These are phyloP conservation scores for Alces alces DNA, from an alignment of 2,113 vertebrate species.

Conservation along the genomic window DNA sequence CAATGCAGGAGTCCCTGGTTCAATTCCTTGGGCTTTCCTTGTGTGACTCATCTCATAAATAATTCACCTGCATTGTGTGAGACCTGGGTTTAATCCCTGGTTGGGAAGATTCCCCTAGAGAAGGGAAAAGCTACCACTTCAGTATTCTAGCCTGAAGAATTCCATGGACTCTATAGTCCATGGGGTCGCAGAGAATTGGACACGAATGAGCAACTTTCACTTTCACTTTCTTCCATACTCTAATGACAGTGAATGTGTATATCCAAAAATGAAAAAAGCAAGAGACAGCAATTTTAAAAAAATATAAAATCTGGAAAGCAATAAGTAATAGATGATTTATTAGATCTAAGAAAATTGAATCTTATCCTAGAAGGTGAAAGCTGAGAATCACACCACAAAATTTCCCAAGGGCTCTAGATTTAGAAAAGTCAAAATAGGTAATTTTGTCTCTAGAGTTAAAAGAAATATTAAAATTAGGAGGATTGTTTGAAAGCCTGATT, in stretches of 20 bases:
- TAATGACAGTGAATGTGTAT: background rate
- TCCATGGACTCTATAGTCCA: background rate
- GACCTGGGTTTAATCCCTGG: background rate
- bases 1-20: background rate
- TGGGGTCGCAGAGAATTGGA: background rate
- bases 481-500: background rate
- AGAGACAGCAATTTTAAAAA: background rate
- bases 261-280: background rate
- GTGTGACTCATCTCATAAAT: background rate
- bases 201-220: background rate
- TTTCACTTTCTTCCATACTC: background rate
- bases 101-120: background rate
- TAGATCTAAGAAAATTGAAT: background rate
- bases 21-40: background rate
- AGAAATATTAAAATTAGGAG: background rate
- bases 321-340: background rate
- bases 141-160: background rate
- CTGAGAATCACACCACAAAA: background rate
- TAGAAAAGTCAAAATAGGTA: background rate
- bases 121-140: background rate
- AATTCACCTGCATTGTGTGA: background rate
- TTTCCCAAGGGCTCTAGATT: background rate
- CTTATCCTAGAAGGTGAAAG: background rate
- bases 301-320: background rate
- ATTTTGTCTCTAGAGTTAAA: background rate